phyloP scores from a whole-genome alignment of 1,140 invertebrate species.

The Trigoniulus corallinus region DNA sequence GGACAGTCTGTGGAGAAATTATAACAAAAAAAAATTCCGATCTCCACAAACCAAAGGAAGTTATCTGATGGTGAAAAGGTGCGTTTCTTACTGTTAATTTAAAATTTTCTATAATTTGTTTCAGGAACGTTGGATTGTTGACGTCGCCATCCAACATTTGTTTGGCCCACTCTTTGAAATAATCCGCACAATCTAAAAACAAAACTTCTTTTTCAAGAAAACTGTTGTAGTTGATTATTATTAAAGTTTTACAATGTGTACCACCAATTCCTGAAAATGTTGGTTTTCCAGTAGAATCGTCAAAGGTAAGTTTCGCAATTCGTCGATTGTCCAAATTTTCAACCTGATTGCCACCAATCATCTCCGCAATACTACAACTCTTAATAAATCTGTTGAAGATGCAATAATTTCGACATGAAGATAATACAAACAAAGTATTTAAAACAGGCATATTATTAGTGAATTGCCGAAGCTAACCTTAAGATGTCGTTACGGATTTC shows the following conservation, averaged over 20 bases:
- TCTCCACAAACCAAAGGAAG: background rate
- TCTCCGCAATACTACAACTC: background rate
- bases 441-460: too few species aligned
- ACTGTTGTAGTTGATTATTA: background rate
- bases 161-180: background rate
- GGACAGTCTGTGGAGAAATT: background rate
- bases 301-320: background rate
- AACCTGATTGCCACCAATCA: background rate
- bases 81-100: background rate
- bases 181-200: background rate
- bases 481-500: background rate
- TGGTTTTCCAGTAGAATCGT: background rate
- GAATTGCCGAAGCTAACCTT: background rate
- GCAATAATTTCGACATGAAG: background rate
- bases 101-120: background rate
- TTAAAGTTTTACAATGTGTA: background rate
- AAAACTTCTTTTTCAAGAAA: background rate
- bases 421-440: background rate
- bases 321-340: background rate
- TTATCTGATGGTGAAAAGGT: too few species aligned
- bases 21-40: background rate
- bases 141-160: background rate
- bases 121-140: background rate
- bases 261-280: background rate
- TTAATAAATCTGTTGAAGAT: background rate